phyloP scores from a whole-genome alignment of 2,113 vertebrate species.

The Neotragus moschatus region DNA sequence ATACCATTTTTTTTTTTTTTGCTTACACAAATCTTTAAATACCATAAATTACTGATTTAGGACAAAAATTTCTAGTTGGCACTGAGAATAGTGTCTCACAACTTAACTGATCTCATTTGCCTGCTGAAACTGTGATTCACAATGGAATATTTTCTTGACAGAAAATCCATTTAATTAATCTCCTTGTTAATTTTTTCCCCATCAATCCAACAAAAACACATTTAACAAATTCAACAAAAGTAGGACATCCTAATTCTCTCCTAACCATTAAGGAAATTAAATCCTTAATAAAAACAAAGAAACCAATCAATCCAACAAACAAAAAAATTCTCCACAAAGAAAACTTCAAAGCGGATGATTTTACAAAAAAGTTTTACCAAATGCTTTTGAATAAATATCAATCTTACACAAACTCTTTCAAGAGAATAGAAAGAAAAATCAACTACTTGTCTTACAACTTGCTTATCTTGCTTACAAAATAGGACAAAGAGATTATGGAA shows the following conservation, averaged over 20 bases:
- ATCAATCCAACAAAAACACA: background rate
- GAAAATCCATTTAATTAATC: background rate
- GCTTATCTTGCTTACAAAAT: background rate
- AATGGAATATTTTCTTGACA: background rate
- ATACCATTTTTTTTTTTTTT: background rate
- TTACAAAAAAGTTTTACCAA: background rate
- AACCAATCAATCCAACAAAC: background rate
- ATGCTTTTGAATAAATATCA: background rate
- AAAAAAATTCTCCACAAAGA: background rate
- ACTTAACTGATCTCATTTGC: background rate
- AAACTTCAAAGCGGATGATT: background rate
- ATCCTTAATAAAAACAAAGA: background rate
- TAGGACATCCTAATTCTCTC: background rate
- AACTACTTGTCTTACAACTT: background rate
- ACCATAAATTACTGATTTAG: background rate
- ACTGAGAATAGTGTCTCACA: background rate
- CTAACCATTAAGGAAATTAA: background rate
- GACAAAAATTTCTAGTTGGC: background rate
- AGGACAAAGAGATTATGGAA: background rate
- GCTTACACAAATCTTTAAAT: background rate
- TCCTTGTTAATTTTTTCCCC: background rate
- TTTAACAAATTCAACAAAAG: background rate
- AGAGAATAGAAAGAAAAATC: background rate
- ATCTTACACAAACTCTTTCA: background rate
- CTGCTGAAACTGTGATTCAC: background rate